A percentile compares a stretch with the other conserved stretches of the same genome.
Conservation (phyloP, 2,797 vertebrate species). For the Picus viridis region DNA sequence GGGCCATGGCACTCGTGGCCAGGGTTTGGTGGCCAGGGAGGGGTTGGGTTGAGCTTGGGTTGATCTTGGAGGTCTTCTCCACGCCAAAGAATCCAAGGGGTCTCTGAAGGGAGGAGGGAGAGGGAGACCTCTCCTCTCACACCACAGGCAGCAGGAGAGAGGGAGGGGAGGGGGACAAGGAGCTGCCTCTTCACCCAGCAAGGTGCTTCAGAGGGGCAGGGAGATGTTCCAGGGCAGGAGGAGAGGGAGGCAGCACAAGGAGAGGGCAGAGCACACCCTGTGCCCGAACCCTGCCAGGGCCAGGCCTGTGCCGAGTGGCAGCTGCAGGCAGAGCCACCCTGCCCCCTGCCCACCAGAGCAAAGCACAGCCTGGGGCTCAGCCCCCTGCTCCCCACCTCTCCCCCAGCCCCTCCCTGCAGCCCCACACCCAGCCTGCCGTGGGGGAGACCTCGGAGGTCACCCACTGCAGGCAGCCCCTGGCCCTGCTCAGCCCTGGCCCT, state of each 20-base stretch:
- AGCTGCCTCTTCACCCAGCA: neutral
- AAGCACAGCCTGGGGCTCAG: neutral
- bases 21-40: neutral
- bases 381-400: too few species aligned
- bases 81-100: too few species aligned
- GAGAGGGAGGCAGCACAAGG: neutral
- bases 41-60: too few species aligned
- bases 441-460: too few species aligned
- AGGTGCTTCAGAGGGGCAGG: neutral
- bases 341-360: neutral
- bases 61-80: too few species aligned
- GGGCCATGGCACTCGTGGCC: too few species aligned
- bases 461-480: too few species aligned
- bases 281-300: neutral
- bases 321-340: neutral
- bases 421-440: too few species aligned
- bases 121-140: neutral
- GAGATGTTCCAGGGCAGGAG: neutral
- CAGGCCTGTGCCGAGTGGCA: neutral
- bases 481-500: too few species aligned
- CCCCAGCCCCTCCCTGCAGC: too few species aligned
- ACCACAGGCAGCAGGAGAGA: neutral
- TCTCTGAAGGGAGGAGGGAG: neutral
- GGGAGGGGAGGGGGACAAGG: fast-evolving
- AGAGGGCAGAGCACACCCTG: neutral